phyloP scores from a whole-genome alignment of 1,140 invertebrate species.

The Orius laevigatus region DNA sequence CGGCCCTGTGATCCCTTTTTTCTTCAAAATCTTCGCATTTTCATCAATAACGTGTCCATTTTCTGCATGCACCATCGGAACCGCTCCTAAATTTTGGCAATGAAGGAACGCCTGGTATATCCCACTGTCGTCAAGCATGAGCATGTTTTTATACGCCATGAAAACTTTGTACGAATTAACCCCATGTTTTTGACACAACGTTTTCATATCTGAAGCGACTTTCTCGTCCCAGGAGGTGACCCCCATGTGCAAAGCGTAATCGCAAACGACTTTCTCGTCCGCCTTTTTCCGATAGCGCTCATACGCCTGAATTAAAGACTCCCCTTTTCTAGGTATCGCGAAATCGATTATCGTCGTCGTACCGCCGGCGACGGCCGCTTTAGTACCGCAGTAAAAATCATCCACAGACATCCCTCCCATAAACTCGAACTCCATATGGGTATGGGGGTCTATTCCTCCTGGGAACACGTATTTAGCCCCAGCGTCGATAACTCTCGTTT shows the following conservation, averaged over 20 bases:
- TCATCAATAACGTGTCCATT: constrained; percentile 86
- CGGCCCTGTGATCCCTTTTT: constrained; percentile 76
- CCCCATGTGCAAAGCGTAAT: constrained; percentile 85
- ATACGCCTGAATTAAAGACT: constrained; percentile 81
- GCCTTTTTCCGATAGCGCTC: constrained; percentile 78
- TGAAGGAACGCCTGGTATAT: constrained; percentile 68
- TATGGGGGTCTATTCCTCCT: constrained; percentile 78
- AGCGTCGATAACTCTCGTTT: constrained; percentile 57
- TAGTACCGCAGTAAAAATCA: constrained; percentile 81
- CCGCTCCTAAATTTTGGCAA: constrained; percentile 62
- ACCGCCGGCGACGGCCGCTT: constrained; percentile 68
- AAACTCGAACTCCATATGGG: constrained; percentile 72
- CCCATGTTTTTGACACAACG: constrained; percentile 61
- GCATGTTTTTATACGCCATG: constrained; percentile 86
- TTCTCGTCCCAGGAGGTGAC: constrained; percentile 81
- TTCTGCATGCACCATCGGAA: constrained; percentile 93
- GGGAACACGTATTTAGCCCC: constrained; percentile 61
- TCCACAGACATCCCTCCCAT: constrained; percentile 65
- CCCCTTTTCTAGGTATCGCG: constrained; percentile 62
- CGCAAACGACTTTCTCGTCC: constrained; percentile 93
- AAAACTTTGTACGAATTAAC: constrained; percentile 98
- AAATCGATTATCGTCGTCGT: constrained; percentile 90
- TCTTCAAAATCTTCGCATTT: constrained; percentile 74
- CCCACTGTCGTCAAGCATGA: constrained; percentile 84
- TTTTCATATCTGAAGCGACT: constrained; percentile 64